Evolutionary conservation across 2,888 invertebrate species (phyloP).

Genomic region (Xestia sexstrigata): DNA sequence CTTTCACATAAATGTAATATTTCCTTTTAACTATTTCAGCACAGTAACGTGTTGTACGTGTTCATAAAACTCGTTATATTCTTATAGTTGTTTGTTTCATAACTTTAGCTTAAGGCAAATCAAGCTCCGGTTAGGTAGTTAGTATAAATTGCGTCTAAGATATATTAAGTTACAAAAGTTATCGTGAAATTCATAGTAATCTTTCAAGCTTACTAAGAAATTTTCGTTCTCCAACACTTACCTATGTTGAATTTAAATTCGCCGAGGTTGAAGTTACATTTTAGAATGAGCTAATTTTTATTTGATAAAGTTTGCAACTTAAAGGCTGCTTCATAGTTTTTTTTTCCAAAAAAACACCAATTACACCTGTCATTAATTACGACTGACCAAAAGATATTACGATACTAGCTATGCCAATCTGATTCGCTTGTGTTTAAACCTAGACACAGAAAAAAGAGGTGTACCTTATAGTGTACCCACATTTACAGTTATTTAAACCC

Average conservation of each 20-base stretch:
- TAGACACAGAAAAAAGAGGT: neutral
- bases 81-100: slow-evolving; percentile 16
- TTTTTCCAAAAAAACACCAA: neutral
- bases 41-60: neutral
- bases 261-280: neutral
- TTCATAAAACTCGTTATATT: slow-evolving; percentile 32
- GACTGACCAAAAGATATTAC: no score
- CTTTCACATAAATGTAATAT: slow-evolving; percentile 4
- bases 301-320: neutral
- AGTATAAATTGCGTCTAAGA: slow-evolving; percentile 9
- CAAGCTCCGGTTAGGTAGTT: neutral
- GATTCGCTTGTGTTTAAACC: neutral
- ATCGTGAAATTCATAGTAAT: neutral
- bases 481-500: no score
- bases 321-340: neutral
- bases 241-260: neutral
- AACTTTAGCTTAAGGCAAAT: slow-evolving; percentile 26
- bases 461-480: no score
- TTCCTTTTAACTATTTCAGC: slow-evolving; percentile 18
- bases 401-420: neutral
- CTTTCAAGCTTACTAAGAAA: neutral
- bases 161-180: neutral
- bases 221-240: neutral
- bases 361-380: neutral
- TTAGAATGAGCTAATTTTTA: neutral